A percentile compares a stretch with the other conserved stretches of the same genome.
These are phyloP conservation scores for Homalodisca vitripennis DNA, from an alignment of 1,140 invertebrate genomes.

Conservation along the genomic window DNA sequence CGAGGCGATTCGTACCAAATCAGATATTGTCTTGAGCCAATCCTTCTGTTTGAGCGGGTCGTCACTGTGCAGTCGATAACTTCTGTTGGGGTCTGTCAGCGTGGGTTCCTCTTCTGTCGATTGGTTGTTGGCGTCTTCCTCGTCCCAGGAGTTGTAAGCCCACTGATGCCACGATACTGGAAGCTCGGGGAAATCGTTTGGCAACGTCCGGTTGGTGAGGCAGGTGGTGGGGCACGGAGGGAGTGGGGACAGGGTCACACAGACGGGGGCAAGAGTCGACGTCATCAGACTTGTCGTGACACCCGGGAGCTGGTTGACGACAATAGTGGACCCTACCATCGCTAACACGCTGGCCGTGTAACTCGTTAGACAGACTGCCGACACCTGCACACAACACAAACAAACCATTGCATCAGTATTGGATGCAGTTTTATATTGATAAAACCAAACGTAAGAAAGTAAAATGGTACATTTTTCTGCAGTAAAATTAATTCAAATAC, in stretches of 20 bases:
- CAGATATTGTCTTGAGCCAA: conserved; percentile 10
- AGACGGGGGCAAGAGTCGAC: not conserved
- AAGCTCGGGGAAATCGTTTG: not conserved
- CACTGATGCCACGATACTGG: no score
- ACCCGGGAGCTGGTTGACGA: conserved; percentile 1
- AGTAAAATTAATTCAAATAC: no score
- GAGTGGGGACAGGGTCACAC: not conserved
- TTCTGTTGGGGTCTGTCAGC: no score
- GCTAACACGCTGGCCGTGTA: conserved; percentile 72
- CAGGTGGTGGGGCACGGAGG: not conserved
- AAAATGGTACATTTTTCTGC: no score
- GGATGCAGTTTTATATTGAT: no score
- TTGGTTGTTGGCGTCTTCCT: not conserved
- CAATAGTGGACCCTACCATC: conserved; percentile 63
- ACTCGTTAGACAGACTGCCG: conserved; percentile 63
- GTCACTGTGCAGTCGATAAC: no score
- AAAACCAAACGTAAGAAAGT: no score
- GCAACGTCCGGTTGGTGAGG: not conserved
- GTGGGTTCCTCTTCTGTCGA: no score
- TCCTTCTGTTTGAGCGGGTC: not conserved
- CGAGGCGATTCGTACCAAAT: not conserved
- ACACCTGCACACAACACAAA: no score
- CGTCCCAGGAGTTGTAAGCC: not conserved
- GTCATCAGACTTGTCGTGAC: not conserved
- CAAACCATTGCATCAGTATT: no score